phyloP scores from a whole-genome alignment of 2,113 vertebrate genomes.

The Oxyura jamaicensis region DNA sequence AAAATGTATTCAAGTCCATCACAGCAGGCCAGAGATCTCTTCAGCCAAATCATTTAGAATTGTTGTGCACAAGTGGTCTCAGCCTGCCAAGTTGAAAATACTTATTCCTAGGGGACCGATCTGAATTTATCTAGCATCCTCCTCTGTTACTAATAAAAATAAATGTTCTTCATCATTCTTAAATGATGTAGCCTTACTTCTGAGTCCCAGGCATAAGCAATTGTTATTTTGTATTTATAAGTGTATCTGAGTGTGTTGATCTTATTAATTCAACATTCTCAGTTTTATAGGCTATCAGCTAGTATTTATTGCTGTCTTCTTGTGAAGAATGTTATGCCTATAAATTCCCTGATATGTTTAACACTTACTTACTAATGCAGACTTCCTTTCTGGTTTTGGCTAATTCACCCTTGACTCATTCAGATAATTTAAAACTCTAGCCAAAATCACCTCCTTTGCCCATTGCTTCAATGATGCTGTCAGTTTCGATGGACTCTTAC shows the following conservation, averaged over 20 bases:
- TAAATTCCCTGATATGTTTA: neutral
- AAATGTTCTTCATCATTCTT: constrained; percentile 21
- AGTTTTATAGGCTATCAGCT: constrained; percentile 20
- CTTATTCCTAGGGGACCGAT: constrained; percentile 40
- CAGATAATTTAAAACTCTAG: neutral
- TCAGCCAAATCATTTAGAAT: constrained; percentile 48
- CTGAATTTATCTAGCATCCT: constrained; percentile 25
- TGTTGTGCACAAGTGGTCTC: neutral
- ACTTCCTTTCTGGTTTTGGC: neutral
- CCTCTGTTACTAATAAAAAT: constrained; percentile 53
- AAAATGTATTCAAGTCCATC: neutral
- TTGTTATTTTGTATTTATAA: neutral
- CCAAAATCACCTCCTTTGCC: neutral
- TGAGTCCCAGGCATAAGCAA: constrained; percentile 11
- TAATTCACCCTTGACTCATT: neutral
- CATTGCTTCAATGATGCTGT: neutral
- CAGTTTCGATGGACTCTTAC: neutral
- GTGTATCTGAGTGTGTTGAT: neutral
- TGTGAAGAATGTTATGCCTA: neutral
- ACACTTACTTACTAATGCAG: neutral
- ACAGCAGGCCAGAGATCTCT: constrained; percentile 34
- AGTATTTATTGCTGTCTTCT: neutral
- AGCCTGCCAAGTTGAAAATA: constrained; percentile 31
- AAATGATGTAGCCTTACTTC: constrained; percentile 22
- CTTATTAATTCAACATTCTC: neutral